A percentile compares a stretch with the other conserved stretches of the same genome.
Conservation (phyloP, 2,888 invertebrate genomes). For the Oeneis ivallda region DNA sequence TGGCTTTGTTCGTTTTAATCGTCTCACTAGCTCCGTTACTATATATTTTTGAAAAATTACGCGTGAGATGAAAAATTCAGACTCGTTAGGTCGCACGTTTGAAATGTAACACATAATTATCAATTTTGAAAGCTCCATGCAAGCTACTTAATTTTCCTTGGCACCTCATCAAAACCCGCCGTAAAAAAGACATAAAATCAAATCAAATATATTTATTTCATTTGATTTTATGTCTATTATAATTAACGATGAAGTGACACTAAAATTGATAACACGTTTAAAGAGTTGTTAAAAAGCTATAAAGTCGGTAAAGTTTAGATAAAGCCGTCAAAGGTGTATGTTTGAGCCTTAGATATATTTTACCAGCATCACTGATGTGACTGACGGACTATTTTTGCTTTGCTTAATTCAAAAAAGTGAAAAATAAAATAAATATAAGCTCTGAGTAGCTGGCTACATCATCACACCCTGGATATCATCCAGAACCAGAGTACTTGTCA, state of each 20-base stretch:
- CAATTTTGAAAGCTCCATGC: background rate
- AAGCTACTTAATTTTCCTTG: background rate
- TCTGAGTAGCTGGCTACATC: no score
- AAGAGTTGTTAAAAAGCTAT: constrained; percentile 8
- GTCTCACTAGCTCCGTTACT: no score
- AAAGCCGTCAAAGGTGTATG: constrained; percentile 3
- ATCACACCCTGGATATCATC: no score
- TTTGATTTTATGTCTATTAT: no score
- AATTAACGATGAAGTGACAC: constrained; percentile 1
- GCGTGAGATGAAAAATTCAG: background rate
- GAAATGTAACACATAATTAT: background rate
- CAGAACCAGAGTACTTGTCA: no score
- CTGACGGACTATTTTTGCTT: no score
- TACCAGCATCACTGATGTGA: no score
- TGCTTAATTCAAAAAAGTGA: no score
- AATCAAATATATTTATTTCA: constrained; percentile 2
- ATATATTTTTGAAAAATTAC: no score
- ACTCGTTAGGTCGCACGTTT: no score
- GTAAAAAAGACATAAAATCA: constrained; percentile 2
- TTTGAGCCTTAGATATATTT: background rate
- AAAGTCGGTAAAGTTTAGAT: background rate
- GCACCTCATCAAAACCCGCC: background rate
- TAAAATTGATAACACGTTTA: constrained; percentile 1
- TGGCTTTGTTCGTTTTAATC: no score
- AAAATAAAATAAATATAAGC: no score